A percentile compares a stretch with the other conserved stretches of the same genome.
Conservation (phyloP, 2,113 vertebrate genomes). For the Dendrocopos noguchii region DNA sequence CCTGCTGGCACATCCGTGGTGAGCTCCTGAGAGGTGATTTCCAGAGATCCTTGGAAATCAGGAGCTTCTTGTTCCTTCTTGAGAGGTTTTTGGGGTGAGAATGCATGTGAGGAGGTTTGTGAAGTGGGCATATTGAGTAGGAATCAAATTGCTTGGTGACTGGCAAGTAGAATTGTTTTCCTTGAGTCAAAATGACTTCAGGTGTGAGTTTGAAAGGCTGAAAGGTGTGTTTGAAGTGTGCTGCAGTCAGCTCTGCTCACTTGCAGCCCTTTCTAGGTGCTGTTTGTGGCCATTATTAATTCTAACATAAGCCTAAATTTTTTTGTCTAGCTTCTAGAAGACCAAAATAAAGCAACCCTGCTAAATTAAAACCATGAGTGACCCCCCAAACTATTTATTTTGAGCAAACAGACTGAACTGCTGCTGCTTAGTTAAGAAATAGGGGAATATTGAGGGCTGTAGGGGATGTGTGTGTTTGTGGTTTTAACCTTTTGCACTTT, state of each 20-base stretch:
- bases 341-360: background rate
- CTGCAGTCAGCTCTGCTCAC: background rate
- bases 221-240: rapidly evolving
- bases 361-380: background rate
- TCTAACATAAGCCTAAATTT: background rate
- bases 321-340: background rate
- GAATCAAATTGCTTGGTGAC: background rate
- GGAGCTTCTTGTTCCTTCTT: rapidly evolving
- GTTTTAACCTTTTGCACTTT: background rate
- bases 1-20: background rate
- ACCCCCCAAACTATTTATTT: background rate
- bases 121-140: rapidly evolving
- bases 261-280: rapidly evolving
- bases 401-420: rapidly evolving
- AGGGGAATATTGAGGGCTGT: background rate
- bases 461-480: rapidly evolving
- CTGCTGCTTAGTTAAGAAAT: background rate
- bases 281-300: background rate
- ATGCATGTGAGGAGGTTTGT: rapidly evolving
- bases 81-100: background rate
- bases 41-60: background rate
- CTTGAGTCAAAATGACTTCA: background rate
- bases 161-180: background rate
- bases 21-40: background rate
- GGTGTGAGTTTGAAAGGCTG: background rate